Evolutionary conservation across 2,113 vertebrate species (phyloP).

Genomic region (Engraulis encrasicolus): DNA sequence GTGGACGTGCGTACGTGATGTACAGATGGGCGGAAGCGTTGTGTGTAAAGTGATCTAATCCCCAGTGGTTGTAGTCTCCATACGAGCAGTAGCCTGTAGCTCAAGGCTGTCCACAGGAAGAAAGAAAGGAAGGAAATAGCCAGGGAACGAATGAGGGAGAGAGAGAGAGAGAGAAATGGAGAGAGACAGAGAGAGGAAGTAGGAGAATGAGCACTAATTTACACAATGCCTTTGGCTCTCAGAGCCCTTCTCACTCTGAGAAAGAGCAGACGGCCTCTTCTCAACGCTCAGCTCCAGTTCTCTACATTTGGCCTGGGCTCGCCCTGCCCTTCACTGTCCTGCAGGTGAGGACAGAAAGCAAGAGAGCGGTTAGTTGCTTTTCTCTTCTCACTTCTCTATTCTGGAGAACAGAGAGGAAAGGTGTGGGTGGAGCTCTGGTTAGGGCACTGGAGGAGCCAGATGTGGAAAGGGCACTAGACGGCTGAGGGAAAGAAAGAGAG

Average conservation of each 20-base stretch:
- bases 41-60: background rate
- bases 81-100: background rate
- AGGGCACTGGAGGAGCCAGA: background rate
- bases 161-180: conserved; percentile 18
- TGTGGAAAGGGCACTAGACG: background rate
- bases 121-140: background rate
- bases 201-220: conserved; percentile 25
- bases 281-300: conserved; percentile 24
- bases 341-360: background rate
- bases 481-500: background rate
- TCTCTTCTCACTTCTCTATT: conserved; percentile 21
- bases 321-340: background rate
- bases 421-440: background rate
- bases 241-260: conserved; percentile 20
- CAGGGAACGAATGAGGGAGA: conserved; percentile 15
- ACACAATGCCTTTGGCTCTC: conserved; percentile 27
- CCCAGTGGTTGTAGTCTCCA: conserved; percentile 33
- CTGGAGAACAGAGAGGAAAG: conserved; percentile 4
- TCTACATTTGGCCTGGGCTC: no score
- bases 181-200: conserved; percentile 15
- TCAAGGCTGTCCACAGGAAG: background rate
- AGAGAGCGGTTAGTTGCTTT: background rate
- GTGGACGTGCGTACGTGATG: background rate
- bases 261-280: background rate
- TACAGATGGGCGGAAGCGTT: background rate